Base-by-base conservation (phyloP, 92 coral and sea anemone species). In the Palythoa grandiflora region DNA sequence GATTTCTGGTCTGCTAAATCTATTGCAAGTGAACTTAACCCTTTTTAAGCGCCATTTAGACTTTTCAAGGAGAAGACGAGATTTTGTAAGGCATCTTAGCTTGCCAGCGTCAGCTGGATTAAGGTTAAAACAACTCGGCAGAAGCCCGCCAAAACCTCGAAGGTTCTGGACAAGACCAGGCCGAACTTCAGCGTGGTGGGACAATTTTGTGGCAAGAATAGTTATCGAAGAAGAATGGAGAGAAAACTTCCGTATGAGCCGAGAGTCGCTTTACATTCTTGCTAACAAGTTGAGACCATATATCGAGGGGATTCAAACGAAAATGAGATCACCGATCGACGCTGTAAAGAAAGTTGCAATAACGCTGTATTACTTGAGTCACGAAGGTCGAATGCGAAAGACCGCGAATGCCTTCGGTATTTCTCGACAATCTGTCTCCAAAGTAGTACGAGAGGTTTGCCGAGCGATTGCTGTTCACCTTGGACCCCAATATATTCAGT, bases 281-380 rank as follows among this genome's bases (percentile, higher is more conserved):
- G 88, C 85, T 75, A 85, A 21, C 68, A 73, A 84, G 78, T 65
- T 85, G 83, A 86, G 89, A 54, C 86, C 81, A n/a, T 79, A 80
- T 79, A 28, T 85, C 84, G 80, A 84, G 66, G 92, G 89, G 39
- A n/a, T 53, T 17, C 36, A 79, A 28, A 78, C 92, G 60, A 75
- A 71, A 78, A 89, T 85, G 92, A 76, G 92, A 61, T 52, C 83
- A 53, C 89, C 92, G 53, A 66, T 85, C 66, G 92, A 89, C 48
- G 89, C 84, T 12, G 87, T 88, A 38, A 88, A 79, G 68, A 68
- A 79, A 71, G 89, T 89, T 55, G 88, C 88, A 14, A 70, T 84
- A 40, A 88, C 28, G 28, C 28, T 28, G 28, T 28, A 28, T 28
- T 28, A 28, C 28, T 28, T 28, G 28, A 28, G 28, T 28, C 28